Evolutionary conservation across 2,888 invertebrate species (phyloP).

Genomic region (Microplitis deprimator): DNA sequence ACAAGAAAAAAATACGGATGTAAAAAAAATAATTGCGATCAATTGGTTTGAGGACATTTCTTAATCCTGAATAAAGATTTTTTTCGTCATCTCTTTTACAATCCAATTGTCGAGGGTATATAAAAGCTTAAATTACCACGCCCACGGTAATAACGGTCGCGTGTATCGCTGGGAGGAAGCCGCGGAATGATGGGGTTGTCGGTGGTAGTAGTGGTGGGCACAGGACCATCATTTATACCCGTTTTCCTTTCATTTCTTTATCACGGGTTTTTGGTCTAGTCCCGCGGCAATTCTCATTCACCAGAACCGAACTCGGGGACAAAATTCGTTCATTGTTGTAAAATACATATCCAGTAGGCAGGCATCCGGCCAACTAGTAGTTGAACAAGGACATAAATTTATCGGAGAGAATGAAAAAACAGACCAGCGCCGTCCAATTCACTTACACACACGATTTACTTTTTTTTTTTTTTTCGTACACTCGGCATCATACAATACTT

Average conservation of each 20-base stretch:
- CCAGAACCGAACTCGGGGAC: not conserved
- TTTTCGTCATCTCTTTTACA: not conserved
- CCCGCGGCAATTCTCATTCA: constrained; percentile 15
- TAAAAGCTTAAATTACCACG: constrained; percentile 27
- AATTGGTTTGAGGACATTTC: not conserved
- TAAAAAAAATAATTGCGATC: not conserved
- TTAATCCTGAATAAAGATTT: not conserved
- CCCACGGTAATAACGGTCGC: constrained; percentile 30
- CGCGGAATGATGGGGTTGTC: constrained; percentile 4
- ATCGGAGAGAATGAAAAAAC: constrained; percentile 6
- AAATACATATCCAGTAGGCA: not conserved
- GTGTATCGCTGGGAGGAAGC: constrained; percentile 10
- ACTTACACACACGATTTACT: constrained; percentile 7
- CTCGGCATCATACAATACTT: not conserved
- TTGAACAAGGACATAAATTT: constrained; percentile 8
- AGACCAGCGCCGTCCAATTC: constrained; percentile 9
- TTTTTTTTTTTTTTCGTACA: constrained; percentile 5
- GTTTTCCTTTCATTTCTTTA: constrained; percentile 22
- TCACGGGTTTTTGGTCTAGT: not conserved
- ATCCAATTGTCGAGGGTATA: constrained; percentile 10
- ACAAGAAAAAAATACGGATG: not conserved
- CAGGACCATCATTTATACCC: constrained; percentile 2
- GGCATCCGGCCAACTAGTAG: not conserved
- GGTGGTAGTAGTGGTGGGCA: not conserved
- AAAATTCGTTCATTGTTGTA: constrained; percentile 14